Base-by-base conservation (phyloP, 2,797 vertebrate genomes). In the Artibeus jamaicensis region DNA sequence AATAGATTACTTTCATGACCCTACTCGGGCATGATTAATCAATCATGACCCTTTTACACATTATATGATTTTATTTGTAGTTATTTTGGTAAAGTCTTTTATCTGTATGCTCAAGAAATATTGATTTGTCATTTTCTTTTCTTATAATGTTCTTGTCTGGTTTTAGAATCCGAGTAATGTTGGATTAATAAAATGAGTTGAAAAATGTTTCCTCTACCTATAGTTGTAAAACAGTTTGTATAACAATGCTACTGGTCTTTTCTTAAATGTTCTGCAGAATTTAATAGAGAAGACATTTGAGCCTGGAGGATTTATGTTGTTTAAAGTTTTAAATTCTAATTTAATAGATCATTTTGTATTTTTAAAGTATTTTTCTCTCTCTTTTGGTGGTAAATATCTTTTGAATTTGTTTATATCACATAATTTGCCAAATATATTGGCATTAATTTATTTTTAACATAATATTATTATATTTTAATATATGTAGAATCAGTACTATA, bases 261-360 rank as follows among this genome's bases (percentile, higher is more conserved):
- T 34, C 42, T 94, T 93, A 93, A 83, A 82, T 71, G 12, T 92
- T 89, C 88, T 10, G 32, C 71, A 46, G 44, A 76, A 81, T 91
- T 93, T 37, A 88, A 2, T 88, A 65, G 29, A 65, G 79, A 89
- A 91, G 22, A 59, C 7, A 93, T 65, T 79, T 89, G 65, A 85
- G 18, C 37, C 78, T 86, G 19, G 12, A 89, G 18, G n/a, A 68
- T 92, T 93, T 87, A 92, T 83, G n/a, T 89, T 91, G 22, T 37
- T 76, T 84, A 55, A 86, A 57, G 48, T 22, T 24, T 91, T 85
- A 68, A 55, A 55, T 89, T 77, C 55, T 71, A 39, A 82, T 86
- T 86, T 70, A 73, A 42, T 65, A 91, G 32, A 7, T 90, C 74
- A 62, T 65, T 62, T 32, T 62, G 59, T 70, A 74, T 88, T 81